A percentile compares a stretch with the other conserved stretches of the same genome.
These are phyloP conservation scores for Pyralis farinalis DNA, from an alignment of 2,888 invertebrate species.

Conservation along the genomic window DNA sequence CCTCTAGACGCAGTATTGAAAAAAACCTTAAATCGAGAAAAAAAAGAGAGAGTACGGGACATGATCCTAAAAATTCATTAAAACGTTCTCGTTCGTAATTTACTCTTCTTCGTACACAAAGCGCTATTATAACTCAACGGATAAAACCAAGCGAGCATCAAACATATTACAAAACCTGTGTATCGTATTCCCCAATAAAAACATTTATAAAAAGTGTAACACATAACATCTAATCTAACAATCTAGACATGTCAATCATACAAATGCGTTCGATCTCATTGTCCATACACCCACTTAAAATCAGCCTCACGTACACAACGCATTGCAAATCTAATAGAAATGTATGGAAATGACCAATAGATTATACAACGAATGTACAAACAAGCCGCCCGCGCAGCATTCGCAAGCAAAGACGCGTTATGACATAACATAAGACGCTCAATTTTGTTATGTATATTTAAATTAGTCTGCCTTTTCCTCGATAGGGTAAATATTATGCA, in stretches of 20 bases:
- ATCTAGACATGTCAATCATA: not conserved
- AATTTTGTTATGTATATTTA: constrained; percentile 3
- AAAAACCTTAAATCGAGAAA: too few relatives aligned
- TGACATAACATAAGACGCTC: constrained; percentile 6
- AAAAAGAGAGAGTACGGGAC: too few relatives aligned
- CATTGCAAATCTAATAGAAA: constrained; percentile 3
- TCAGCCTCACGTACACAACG: not conserved
- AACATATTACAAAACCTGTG: too few relatives aligned
- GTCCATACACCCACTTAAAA: not conserved
- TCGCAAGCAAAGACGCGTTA: not conserved
- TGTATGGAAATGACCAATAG: constrained; percentile 7
- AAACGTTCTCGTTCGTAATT: too few relatives aligned
- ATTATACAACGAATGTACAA: constrained; percentile 6
- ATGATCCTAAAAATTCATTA: too few relatives aligned
- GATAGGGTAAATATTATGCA: too few relatives aligned
- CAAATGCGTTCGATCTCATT: not conserved
- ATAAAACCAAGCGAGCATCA: too few relatives aligned
- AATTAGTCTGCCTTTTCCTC: not conserved
- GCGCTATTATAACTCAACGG: too few relatives aligned
- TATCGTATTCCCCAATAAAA: too few relatives aligned
- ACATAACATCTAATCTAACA: not conserved
- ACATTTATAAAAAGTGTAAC: too few relatives aligned
- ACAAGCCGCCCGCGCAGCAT: not conserved
- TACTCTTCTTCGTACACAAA: too few relatives aligned
- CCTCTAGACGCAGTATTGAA: too few relatives aligned